Evolutionary conservation across 2,888 invertebrate genomes (phyloP), one percentile per base, ranked within the genome.

Genomic region (Drosophila anceps): DNA sequence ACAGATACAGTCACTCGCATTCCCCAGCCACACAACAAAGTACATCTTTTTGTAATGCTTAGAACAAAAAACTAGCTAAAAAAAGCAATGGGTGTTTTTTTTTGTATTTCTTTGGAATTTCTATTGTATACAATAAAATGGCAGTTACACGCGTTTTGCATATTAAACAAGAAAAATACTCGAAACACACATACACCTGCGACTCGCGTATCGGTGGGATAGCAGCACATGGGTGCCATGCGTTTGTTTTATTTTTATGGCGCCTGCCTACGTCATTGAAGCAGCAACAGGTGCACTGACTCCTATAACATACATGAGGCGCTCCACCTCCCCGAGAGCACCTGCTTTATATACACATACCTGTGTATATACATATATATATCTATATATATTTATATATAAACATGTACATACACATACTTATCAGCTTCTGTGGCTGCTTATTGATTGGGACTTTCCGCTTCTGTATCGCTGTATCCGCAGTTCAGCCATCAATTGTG

Each of bases 241-340:
- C 54, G 63, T 60, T 35, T 33, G 60, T 62, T 71, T 29, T 58
- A 51, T 62, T 71, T 50, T 62, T 65, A 80, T 76, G 77, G 78
- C 78, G 81, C 77, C 71, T 51, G 59, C 33, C 43, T 59, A 46
- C 59, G 63, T 65, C 69, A 79, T 59, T 74, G 75, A 62, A 62
- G 59, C 58, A 72, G 82, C 88, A 83, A 88, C 82, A 83, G 82
- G 82, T 83, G 88, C 85, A 79, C 59, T 69, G 71, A 68, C 81
- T 70, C 48, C 71, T 65, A 43, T 13, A 41, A 4, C 24, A 58
- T 46, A 50, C 57, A 43, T 51, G 51, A 55, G 9, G n/a, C 24
- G 20, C 20, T n/a, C 33, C 15, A 8, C 54, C 37, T 33, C 33
- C 12, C 9, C 5, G 41, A 35, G 33, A n/a, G 15, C 53, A 37